Conservation (phyloP, 1,140 invertebrate species). For the Contarinia nasturtii region DNA sequence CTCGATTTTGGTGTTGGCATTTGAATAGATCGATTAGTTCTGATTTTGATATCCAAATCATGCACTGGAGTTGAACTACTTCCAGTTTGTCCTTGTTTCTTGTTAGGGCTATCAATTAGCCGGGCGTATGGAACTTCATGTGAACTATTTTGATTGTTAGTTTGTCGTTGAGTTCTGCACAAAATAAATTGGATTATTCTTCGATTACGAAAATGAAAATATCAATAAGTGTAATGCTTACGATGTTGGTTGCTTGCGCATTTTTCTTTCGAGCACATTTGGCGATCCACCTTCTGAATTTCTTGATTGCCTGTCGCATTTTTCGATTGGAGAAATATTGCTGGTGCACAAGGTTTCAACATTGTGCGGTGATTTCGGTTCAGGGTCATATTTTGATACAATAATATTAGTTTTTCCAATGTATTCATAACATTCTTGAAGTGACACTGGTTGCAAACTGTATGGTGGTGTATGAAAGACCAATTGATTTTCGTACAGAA, state of each 20-base stretch:
- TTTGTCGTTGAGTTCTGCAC: neutral
- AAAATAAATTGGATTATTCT: too few relatives aligned
- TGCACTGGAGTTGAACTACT: conserved; percentile 17
- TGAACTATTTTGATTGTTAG: conserved; percentile 3
- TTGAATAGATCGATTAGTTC: conserved; percentile 37
- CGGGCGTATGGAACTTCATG: conserved; percentile 62
- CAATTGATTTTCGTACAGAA: conserved; percentile 70
- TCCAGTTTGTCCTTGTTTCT: conserved; percentile 7
- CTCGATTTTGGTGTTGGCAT: conserved; percentile 36
- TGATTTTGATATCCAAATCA: conserved; percentile 46
- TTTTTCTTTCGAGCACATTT: conserved; percentile 16
- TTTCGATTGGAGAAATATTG: too few relatives aligned
- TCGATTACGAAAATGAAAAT: neutral
- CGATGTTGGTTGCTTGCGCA: too few relatives aligned
- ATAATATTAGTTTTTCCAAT: conserved; percentile 6
- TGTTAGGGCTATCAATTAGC: conserved; percentile 39
- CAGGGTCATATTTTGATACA: neutral
- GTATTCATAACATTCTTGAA: conserved; percentile 16
- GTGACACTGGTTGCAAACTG: conserved; percentile 21
- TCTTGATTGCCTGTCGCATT: neutral
- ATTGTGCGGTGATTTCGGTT: neutral
- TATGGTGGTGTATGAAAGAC: conserved; percentile 81
- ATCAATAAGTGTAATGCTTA: neutral
- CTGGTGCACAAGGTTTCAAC: too few relatives aligned
- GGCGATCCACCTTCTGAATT: conserved; percentile 10